Conservation (phyloP, 2,888 invertebrate species). For the Oxystoma pomonae region DNA sequence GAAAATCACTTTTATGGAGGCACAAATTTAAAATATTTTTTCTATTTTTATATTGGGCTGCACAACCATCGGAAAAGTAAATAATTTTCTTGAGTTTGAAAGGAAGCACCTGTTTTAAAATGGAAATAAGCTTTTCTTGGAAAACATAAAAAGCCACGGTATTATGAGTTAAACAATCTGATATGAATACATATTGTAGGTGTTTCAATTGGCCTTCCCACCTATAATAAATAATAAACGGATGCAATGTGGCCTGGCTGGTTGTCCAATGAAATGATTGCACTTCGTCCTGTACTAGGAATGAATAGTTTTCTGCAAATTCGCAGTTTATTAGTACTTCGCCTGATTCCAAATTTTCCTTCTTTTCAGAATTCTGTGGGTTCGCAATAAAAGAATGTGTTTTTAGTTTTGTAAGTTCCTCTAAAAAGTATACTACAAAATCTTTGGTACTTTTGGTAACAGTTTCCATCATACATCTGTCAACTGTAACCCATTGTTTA, state of each 20-base stretch:
- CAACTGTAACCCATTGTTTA: background rate
- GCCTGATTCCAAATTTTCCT: background rate
- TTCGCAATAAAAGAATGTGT: background rate
- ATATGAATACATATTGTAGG: background rate
- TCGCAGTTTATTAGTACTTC: background rate
- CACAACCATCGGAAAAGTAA: background rate
- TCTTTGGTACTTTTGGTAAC: background rate
- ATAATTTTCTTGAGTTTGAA: background rate
- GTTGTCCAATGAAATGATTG: background rate
- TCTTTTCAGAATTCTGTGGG: background rate
- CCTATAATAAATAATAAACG: background rate
- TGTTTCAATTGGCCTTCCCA: background rate
- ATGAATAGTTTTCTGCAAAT: background rate
- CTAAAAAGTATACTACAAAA: background rate
- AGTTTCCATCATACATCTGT: background rate
- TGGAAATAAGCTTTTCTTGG: background rate
- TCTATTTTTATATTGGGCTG: background rate
- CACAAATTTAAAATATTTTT: background rate
- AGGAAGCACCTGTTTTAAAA: background rate
- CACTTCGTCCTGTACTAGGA: background rate
- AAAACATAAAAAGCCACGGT: background rate
- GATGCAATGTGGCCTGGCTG: background rate
- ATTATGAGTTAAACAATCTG: background rate
- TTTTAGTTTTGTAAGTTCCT: background rate
- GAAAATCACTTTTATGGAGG: background rate